Base-by-base conservation (phyloP, 2,797 vertebrate species). In the Atherinosoma microstoma region DNA sequence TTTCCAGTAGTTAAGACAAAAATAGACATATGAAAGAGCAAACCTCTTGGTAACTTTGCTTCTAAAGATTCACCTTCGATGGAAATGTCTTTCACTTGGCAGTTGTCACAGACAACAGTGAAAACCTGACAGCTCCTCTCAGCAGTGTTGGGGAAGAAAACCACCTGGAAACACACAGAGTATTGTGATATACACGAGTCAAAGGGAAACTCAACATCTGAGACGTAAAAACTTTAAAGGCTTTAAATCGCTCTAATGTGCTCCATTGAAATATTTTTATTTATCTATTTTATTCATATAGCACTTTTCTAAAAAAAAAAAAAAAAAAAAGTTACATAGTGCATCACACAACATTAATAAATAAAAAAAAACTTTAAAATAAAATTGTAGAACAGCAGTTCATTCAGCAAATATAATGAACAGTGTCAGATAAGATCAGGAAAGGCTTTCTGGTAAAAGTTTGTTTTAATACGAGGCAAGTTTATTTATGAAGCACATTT, bases 81-180 rank as follows among this genome's bases (percentile, higher is more conserved):
- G 64, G 92, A 95, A 83, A 99, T 78, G 47, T 97, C 93, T 80
- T 85, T 95, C 49, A 94, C 87, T 76, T 96, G 97, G 87, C 96
- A 98, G 89, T 96, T 97, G 93, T 99, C 96, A 84, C 97, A 98
- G 47, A 95, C 88, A 1, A 98, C 51, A 36, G 93, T 90, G 78
- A 96, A 98, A 51, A 71, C 87, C 84, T 94, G 91, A 56, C 91
- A 71, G 10, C 81, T 93, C 58, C 58, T 91, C 64, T 93, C 95
- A 10, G 93, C 78, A 24, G 71, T 65, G 9, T 59, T 91, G 18
- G 98, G 98, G 63, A 96, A 96, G 92, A 99, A 99, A 68, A 93
- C 69, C 24, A 97, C 94, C 98, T 99, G 83, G n/a, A 87, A 88
- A 81, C n/a, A 74, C 13, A 64, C 32, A 5, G 35, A 60, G 47